Percentiles rank a stretch among this genome's conserved stretches.
Evolutionary conservation across 2,888 invertebrate species (phyloP).

Genomic region (Buathra laborator): DNA sequence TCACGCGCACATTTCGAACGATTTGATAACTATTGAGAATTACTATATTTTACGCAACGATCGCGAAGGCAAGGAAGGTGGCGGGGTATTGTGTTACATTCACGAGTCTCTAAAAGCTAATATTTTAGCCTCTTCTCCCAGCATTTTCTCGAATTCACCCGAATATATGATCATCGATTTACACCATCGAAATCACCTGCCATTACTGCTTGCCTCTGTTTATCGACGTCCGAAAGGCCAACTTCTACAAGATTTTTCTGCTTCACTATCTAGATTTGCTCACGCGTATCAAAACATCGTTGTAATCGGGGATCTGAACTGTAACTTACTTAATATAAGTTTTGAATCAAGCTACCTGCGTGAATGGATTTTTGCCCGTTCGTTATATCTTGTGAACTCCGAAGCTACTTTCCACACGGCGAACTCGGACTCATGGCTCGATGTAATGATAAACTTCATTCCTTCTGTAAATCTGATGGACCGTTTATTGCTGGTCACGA

Average conservation of each 20-base stretch:
- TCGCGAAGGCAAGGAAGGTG: conserved; percentile 15
- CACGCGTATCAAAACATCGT: too few relatives aligned
- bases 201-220: conserved; percentile 15
- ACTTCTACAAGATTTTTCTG: too few relatives aligned
- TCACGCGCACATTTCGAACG: not conserved
- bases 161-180: conserved; percentile 42
- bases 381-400: too few relatives aligned
- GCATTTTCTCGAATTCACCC: conserved; percentile 34
- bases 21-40: not conserved
- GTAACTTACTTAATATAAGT: not conserved
- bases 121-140: not conserved
- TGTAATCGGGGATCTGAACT: not conserved
- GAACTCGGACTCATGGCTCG: not conserved
- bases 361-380: too few relatives aligned
- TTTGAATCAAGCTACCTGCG: too few relatives aligned
- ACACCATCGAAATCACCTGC: not conserved
- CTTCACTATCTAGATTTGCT: too few relatives aligned
- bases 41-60: conserved; percentile 11
- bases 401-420: too few relatives aligned
- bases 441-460: not conserved
- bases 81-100: conserved; percentile 50
- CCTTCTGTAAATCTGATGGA: conserved; percentile 5
- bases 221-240: too few relatives aligned
- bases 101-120: conserved; percentile 39
- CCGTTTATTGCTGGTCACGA: conserved; percentile 52